A percentile compares a stretch with the other conserved stretches of the same genome.
phyloP scores from a whole-genome alignment of 2,797 vertebrate species.

The Liparis tanakae region DNA sequence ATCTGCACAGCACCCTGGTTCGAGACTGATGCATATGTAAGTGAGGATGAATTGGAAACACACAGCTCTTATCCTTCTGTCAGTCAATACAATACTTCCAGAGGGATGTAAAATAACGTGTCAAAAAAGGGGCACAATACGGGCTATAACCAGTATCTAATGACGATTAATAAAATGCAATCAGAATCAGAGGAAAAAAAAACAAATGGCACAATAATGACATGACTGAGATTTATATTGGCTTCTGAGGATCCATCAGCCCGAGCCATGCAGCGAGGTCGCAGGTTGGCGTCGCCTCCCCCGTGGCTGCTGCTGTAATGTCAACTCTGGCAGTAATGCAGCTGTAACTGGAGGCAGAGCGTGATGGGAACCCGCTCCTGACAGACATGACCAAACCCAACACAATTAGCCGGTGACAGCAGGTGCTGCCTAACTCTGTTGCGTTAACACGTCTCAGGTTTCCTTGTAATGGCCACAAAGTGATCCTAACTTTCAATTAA shows the following conservation, averaged over 20 bases:
- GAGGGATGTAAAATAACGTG: constrained; percentile 19
- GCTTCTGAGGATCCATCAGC: constrained; percentile 75
- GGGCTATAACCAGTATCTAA: constrained; percentile 7
- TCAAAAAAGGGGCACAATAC: constrained; percentile 14
- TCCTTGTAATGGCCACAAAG: constrained; percentile 92
- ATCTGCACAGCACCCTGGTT: constrained; percentile 80
- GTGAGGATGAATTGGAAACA: constrained; percentile 78
- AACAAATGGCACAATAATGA: constrained; percentile 48
- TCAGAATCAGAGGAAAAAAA: constrained; percentile 41
- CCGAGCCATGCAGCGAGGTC: constrained; percentile 68
- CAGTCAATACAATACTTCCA: constrained; percentile 50
- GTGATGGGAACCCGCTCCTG: constrained; percentile 82
- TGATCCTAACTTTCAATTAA: constrained; percentile 93
- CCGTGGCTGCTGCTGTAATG: constrained; percentile 82
- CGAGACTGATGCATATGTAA: constrained; percentile 86
- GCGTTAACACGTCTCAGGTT: constrained; percentile 89
- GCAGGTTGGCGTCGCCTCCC: constrained; percentile 74
- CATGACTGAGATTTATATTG: constrained; percentile 63
- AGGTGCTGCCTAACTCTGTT: constrained; percentile 87
- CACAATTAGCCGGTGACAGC: constrained; percentile 90
- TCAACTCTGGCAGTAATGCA: constrained; percentile 81
- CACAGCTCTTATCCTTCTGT: constrained; percentile 47
- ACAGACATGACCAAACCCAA: constrained; percentile 85
- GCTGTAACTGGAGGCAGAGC: constrained; percentile 81
- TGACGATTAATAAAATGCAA: constrained; percentile 43